phyloP scores from a whole-genome alignment of 1,140 invertebrate species.

The Pseudomyrmex concolor region DNA sequence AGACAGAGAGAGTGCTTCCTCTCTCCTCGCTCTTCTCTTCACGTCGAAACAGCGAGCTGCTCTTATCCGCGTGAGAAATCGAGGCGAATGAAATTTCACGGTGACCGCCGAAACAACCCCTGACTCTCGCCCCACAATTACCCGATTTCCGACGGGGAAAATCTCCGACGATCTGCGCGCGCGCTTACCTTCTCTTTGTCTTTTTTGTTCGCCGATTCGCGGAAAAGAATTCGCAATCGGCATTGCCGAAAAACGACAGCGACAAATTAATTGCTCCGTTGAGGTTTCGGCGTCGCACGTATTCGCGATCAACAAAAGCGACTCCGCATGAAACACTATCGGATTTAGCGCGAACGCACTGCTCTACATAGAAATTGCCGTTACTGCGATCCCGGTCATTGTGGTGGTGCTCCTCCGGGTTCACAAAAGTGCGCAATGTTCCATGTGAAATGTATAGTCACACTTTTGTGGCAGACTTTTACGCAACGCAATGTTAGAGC shows the following conservation, averaged over 20 bases:
- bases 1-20: slow-evolving; percentile 15
- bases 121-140: slow-evolving; percentile 47
- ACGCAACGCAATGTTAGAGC: too few species aligned
- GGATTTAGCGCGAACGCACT: neutral
- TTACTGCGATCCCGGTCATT: neutral
- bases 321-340: neutral
- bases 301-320: slow-evolving; percentile 17
- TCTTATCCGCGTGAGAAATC: slow-evolving; percentile 48
- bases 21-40: neutral
- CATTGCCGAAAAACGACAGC: neutral
- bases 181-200: neutral
- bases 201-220: neutral
- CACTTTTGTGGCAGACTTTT: too few species aligned
- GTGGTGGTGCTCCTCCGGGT: too few species aligned
- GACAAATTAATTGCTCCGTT: slow-evolving; percentile 25
- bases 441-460: too few species aligned
- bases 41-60: slow-evolving; percentile 9
- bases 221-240: slow-evolving; percentile 22
- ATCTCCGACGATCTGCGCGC: slow-evolving; percentile 12
- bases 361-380: neutral
- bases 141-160: slow-evolving; percentile 39
- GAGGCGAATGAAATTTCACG: slow-evolving; percentile 57
- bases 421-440: too few species aligned
- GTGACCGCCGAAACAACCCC: slow-evolving; percentile 18
- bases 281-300: slow-evolving; percentile 13